Evolutionary conservation across 2,888 invertebrate genomes (phyloP).

Genomic region (Ptilodon capucinus): DNA sequence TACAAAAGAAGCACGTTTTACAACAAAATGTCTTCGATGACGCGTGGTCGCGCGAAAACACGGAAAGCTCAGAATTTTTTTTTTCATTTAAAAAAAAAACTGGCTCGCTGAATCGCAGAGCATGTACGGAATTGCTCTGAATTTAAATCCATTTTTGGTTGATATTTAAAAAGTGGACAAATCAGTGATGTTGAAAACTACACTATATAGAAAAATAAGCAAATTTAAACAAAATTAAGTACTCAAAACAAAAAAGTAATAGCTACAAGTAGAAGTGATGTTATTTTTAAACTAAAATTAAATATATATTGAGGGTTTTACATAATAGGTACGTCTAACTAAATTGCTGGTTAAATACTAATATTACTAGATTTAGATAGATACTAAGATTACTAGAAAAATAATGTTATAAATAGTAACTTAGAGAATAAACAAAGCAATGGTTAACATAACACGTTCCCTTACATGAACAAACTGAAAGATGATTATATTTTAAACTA

Average conservation of each 20-base stretch:
- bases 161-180: neutral
- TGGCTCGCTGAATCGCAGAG: too few species aligned
- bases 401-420: constrained; percentile 25
- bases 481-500: constrained; percentile 21
- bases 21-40: too few species aligned
- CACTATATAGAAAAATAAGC: neutral
- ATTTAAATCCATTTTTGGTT: neutral
- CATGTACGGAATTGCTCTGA: too few species aligned
- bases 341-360: constrained; percentile 27
- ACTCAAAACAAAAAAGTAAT: too few species aligned
- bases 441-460: constrained; percentile 57
- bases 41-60: too few species aligned
- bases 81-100: too few species aligned
- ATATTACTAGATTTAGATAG: too few species aligned
- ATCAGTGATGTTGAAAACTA: neutral
- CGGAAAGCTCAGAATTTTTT: too few species aligned
- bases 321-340: constrained; percentile 13
- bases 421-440: constrained; percentile 29
- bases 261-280: too few species aligned
- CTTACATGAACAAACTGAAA: constrained; percentile 44
- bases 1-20: too few species aligned
- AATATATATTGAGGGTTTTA: neutral
- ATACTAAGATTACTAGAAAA: too few species aligned
- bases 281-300: neutral
- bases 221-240: neutral